phyloP scores from a whole-genome alignment of 2,113 vertebrate species.

The Peromyscus californicus region DNA sequence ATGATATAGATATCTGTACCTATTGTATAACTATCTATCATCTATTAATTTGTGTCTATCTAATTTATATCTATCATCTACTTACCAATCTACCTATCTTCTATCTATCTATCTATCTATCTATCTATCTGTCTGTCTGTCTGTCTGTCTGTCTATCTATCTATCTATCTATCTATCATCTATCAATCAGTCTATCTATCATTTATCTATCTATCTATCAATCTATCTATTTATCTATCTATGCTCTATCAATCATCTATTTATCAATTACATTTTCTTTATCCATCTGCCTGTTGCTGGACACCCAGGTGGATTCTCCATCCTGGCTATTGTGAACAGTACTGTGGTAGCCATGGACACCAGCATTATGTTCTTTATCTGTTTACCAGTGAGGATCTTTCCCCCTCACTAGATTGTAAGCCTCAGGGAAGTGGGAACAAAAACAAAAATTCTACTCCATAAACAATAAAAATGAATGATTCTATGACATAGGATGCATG shows the following conservation, averaged over 20 bases:
- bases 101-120: background rate
- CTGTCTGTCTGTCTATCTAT: background rate
- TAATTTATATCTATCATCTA: background rate
- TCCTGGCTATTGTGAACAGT: background rate
- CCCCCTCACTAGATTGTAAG: background rate
- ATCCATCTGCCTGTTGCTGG: background rate
- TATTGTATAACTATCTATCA: background rate
- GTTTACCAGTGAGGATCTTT: constrained; percentile 10
- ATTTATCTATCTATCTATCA: background rate
- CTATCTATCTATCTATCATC: background rate
- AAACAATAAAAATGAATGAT: background rate
- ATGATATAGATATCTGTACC: background rate
- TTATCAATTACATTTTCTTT: background rate
- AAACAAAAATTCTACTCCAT: background rate
- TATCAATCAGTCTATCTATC: background rate
- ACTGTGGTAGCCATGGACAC: background rate
- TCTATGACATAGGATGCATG: background rate
- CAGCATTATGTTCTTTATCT: background rate
- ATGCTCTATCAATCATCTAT: background rate
- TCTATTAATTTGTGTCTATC: background rate
- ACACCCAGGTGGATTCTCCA: background rate
- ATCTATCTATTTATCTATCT: background rate
- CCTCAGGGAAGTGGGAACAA: background rate
- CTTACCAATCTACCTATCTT: background rate
- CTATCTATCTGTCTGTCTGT: background rate